Conservation (phyloP, 2,797 vertebrate genomes). For the Sitta carolinensis region DNA sequence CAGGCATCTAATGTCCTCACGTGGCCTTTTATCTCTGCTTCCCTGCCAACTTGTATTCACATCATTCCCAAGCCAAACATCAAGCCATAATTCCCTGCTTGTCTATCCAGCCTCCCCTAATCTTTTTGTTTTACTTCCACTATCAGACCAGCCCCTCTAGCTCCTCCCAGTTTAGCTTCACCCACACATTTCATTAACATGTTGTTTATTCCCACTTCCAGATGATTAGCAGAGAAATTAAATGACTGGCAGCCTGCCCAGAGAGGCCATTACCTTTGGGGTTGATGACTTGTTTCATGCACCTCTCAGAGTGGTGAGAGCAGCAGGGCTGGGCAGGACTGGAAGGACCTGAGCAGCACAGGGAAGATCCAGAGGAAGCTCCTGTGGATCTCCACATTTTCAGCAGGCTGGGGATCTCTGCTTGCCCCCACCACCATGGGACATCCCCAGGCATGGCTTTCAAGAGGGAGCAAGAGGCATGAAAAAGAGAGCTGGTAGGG, state of each 20-base stretch:
- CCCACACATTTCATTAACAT: constrained; percentile 29
- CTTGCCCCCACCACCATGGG: background rate
- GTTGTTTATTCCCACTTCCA: constrained; percentile 34
- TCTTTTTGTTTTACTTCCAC: background rate
- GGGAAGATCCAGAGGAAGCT: background rate
- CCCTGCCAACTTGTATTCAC: background rate
- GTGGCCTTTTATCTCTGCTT: background rate
- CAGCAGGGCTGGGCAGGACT: background rate
- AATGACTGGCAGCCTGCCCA: constrained; percentile 31
- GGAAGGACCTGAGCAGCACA: background rate
- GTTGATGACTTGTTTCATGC: constrained; percentile 22
- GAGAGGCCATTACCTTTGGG: constrained; percentile 32
- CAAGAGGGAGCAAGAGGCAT: background rate
- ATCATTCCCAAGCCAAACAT: background rate
- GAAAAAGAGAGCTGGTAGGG: background rate
- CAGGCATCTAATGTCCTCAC: background rate
- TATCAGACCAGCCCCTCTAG: background rate
- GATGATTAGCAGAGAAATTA: constrained; percentile 4
- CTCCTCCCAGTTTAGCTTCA: constrained; percentile 20
- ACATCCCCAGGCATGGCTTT: background rate
- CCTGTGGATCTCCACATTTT: background rate
- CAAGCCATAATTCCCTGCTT: background rate
- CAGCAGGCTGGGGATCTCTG: rapidly evolving
- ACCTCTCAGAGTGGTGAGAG: background rate
- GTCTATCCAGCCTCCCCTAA: background rate